These are phyloP conservation scores for Austrolebias charrua DNA, from an alignment of 2,797 vertebrate species.

Conservation along the genomic window DNA sequence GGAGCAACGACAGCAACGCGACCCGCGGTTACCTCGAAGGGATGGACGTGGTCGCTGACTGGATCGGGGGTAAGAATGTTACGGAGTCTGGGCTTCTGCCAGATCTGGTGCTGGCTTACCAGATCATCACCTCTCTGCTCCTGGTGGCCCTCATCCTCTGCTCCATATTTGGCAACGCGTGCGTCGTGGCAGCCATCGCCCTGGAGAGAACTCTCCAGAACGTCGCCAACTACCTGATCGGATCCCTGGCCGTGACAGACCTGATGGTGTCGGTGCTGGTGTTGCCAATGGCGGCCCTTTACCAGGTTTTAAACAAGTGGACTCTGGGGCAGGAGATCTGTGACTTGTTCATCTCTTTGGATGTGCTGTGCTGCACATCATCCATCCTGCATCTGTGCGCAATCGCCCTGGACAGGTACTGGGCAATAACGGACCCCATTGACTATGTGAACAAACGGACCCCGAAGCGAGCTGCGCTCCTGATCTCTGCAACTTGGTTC, in stretches of 20 bases:
- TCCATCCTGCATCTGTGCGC: conserved; percentile 98
- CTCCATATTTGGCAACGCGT: conserved; percentile 93
- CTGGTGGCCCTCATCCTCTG: conserved; percentile 91
- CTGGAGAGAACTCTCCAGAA: conserved; percentile 96
- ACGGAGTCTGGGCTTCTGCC: conserved; percentile 62
- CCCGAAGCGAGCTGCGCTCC: conserved; percentile 87
- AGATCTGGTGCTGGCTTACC: conserved; percentile 86
- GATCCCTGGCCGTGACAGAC: conserved; percentile 95
- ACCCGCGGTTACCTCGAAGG: conserved; percentile 62
- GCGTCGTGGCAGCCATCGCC: conserved; percentile 93
- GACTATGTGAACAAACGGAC: conserved; percentile 98
- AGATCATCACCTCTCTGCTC: conserved; percentile 91
- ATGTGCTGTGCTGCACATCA: conserved; percentile 96
- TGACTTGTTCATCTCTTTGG: conserved; percentile 95
- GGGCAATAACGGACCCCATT: conserved; percentile 97
- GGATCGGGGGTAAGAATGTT: conserved; percentile 68
- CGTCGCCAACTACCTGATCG: conserved; percentile 97
- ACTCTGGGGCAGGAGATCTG: conserved; percentile 94
- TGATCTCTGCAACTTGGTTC: conserved; percentile 95
- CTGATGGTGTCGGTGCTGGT: conserved; percentile 98
- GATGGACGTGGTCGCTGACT: conserved; percentile 62
- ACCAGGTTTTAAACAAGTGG: conserved; percentile 98
- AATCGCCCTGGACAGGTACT: conserved; percentile 96
- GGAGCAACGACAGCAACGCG: conserved; percentile 80
- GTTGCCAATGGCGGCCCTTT: conserved; percentile 95